Percentiles rank a stretch among this genome's conserved stretches.
These are phyloP conservation scores for Quadroppia sp. DNA, from an alignment of 2,888 invertebrate genomes.

Conservation along the genomic window DNA sequence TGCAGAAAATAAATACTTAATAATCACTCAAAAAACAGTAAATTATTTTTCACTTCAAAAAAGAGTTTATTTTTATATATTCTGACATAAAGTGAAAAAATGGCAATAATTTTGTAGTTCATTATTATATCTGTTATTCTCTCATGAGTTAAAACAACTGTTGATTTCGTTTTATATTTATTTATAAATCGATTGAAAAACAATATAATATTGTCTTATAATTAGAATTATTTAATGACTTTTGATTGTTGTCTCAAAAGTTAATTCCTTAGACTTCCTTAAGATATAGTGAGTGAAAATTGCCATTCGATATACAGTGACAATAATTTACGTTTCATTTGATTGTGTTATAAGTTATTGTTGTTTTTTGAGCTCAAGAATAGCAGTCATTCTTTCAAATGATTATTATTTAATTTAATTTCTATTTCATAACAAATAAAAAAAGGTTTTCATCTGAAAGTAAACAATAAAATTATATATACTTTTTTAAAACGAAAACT, in stretches of 20 bases:
- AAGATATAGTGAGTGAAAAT: neutral
- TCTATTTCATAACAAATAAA: too few relatives aligned
- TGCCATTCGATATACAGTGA: neutral
- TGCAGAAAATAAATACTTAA: neutral
- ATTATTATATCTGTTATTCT: neutral
- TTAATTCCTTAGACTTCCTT: neutral
- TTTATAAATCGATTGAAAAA: slow-evolving; percentile 5
- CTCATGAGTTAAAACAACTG: neutral
- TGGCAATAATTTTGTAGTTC: neutral
- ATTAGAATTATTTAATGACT: neutral
- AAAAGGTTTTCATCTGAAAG: neutral
- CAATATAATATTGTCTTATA: neutral
- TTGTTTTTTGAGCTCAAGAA: too few relatives aligned
- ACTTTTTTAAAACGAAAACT: neutral
- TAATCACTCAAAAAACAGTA: neutral
- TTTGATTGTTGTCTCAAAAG: neutral
- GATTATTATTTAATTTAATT: too few relatives aligned
- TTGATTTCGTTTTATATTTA: neutral
- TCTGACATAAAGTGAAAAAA: neutral
- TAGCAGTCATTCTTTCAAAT: too few relatives aligned
- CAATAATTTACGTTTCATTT: neutral
- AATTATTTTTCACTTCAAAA: too few relatives aligned
- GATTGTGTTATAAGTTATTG: too few relatives aligned
- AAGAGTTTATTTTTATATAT: too few relatives aligned
- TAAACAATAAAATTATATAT: neutral